phyloP scores from a whole-genome alignment of 2,113 vertebrate genomes.

The Hemibagrus wyckioides region DNA sequence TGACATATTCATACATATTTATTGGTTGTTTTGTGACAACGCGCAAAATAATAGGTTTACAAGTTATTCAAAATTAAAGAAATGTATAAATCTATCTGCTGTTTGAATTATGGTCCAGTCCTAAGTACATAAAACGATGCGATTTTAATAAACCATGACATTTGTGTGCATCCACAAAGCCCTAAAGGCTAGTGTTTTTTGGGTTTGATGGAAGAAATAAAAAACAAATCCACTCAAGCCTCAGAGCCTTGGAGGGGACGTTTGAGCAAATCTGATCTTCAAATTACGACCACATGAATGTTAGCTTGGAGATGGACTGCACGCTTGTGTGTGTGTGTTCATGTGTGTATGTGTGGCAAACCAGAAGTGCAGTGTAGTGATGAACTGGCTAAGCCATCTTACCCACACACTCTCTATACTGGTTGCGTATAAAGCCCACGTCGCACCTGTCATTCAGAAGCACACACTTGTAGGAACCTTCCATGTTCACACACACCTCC shows the following conservation, averaged over 20 bases:
- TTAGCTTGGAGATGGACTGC: slow-evolving; percentile 1
- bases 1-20: neutral
- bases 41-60: neutral
- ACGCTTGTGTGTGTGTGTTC: slow-evolving; percentile 7
- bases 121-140: neutral
- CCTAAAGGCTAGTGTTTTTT: slow-evolving; percentile 4
- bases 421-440: slow-evolving; percentile 54
- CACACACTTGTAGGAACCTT: slow-evolving; percentile 53
- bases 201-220: slow-evolving; percentile 42
- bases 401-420: slow-evolving; percentile 58
- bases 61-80: neutral
- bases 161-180: slow-evolving; percentile 28
- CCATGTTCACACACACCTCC: slow-evolving; percentile 55
- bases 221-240: slow-evolving; percentile 48
- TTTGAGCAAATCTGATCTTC: slow-evolving; percentile 15
- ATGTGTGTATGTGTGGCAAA: slow-evolving; percentile 41
- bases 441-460: slow-evolving; percentile 49
- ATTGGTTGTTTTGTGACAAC: neutral
- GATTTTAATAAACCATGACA: slow-evolving; percentile 27
- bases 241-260: slow-evolving; percentile 22
- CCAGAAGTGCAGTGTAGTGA: neutral
- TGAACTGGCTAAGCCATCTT: slow-evolving; percentile 33
- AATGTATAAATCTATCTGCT: neutral
- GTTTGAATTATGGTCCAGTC: neutral
- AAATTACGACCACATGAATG: slow-evolving; percentile 28